phyloP scores from a whole-genome alignment of 1,140 invertebrate species.

The Papilio machaon region DNA sequence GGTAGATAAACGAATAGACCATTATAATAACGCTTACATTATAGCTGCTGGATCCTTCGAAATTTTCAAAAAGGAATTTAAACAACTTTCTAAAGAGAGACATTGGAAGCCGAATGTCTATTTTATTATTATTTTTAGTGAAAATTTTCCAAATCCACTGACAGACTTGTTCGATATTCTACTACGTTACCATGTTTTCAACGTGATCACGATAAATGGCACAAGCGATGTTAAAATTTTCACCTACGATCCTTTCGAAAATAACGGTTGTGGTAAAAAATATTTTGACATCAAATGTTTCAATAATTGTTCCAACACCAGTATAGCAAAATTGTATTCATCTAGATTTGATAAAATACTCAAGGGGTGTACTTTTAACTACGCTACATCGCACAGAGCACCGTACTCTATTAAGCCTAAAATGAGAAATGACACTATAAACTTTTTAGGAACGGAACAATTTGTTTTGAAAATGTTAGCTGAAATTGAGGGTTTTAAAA shows the following conservation, averaged over 20 bases:
- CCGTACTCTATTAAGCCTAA: constrained; percentile 52
- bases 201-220: not conserved
- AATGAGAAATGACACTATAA: not conserved
- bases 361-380: constrained; percentile 55
- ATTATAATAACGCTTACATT: constrained; percentile 19
- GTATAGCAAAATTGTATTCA: constrained; percentile 21
- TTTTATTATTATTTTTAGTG: constrained; percentile 6
- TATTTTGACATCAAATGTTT: constrained; percentile 3
- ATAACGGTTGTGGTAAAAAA: constrained; percentile 18
- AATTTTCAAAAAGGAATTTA: not conserved
- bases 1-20: not conserved
- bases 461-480: constrained; percentile 51
- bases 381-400: constrained; percentile 53
- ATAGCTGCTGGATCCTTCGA: not conserved
- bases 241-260: constrained; percentile 27
- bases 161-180: constrained; percentile 16
- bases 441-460: constrained; percentile 55
- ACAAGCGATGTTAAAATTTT: not conserved
- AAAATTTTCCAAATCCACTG: not conserved
- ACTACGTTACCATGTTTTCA: constrained; percentile 7
- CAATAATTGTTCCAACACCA: not conserved
- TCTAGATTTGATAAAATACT: constrained; percentile 37
- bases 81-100: constrained; percentile 1
- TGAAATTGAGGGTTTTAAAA: constrained; percentile 55
- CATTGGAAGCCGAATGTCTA: not conserved